Conservation (phyloP, 2,113 vertebrate genomes). For the Ellobius talpinus region DNA sequence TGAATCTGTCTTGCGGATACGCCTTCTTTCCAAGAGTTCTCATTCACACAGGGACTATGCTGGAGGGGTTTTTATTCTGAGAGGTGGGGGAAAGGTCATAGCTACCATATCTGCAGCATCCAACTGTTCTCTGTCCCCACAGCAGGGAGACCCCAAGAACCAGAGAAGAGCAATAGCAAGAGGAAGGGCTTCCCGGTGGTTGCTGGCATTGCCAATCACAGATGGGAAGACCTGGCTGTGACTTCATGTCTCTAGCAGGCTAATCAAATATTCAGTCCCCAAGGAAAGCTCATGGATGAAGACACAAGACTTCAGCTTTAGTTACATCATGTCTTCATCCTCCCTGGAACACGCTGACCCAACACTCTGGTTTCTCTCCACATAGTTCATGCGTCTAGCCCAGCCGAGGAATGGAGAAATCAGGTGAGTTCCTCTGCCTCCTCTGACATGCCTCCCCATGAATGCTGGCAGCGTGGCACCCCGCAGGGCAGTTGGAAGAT, state of each 20-base stretch:
- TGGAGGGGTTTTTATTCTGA: no score
- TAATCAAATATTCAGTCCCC: background rate
- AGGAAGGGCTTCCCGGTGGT: background rate
- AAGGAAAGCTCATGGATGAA: background rate
- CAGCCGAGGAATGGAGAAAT: background rate
- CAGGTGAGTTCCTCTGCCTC: background rate
- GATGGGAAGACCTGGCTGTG: background rate
- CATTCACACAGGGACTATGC: background rate
- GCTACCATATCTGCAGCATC: background rate
- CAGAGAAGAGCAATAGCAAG: background rate
- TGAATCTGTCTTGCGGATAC: background rate
- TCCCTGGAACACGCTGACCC: background rate
- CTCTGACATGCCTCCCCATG: background rate
- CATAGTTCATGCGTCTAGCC: no score
- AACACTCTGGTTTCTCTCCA: no score
- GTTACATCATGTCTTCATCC: background rate
- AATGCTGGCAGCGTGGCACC: background rate
- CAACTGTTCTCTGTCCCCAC: no score
- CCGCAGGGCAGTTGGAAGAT: fast-evolving
- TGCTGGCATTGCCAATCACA: background rate
- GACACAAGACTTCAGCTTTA: background rate
- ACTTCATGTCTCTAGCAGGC: background rate
- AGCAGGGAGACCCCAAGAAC: no score
- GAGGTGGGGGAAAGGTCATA: background rate
- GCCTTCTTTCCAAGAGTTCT: background rate